phyloP scores from a whole-genome alignment of 2,888 invertebrate genomes.

The Subacronicta megacephala region DNA sequence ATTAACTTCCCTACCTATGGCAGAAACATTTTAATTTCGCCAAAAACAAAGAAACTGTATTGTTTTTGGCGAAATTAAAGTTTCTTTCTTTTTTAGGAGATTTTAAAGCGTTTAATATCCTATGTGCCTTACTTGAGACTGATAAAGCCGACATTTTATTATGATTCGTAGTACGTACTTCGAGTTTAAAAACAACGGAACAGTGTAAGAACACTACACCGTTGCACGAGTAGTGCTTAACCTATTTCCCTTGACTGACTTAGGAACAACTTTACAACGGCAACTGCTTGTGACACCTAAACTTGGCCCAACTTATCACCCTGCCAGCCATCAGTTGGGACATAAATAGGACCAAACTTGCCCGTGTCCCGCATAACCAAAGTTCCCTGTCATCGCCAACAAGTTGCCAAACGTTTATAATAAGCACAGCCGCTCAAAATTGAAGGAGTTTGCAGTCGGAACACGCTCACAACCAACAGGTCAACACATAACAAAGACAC shows the following conservation, averaged over 20 bases:
- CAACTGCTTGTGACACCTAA: constrained; percentile 34
- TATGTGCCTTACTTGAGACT: no score
- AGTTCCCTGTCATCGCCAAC: constrained; percentile 59
- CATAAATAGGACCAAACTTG: constrained; percentile 37
- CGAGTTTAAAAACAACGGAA: constrained; percentile 2
- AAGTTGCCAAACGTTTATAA: constrained; percentile 60
- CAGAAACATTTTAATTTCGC: no score
- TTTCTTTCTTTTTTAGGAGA: no score
- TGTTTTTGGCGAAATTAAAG: no score
- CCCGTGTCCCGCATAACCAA: constrained; percentile 16
- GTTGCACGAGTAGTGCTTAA: constrained; percentile 13
- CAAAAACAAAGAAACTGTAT: no score
- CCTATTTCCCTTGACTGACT: constrained; percentile 47
- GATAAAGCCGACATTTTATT: no score
- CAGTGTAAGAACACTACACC: no score
- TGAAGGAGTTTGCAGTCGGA: constrained; percentile 61
- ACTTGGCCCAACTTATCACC: constrained; percentile 31
- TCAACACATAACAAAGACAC: constrained; percentile 53
- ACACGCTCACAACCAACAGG: constrained; percentile 70
- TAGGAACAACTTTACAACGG: constrained; percentile 21
- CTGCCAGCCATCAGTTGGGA: constrained; percentile 26
- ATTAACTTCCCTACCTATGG: no score
- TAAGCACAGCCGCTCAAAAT: constrained; percentile 61
- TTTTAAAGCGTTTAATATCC: no score
- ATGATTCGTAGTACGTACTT: no score